Base-by-base conservation (phyloP, 2,113 vertebrate species). In the Empidonax traillii region DNA sequence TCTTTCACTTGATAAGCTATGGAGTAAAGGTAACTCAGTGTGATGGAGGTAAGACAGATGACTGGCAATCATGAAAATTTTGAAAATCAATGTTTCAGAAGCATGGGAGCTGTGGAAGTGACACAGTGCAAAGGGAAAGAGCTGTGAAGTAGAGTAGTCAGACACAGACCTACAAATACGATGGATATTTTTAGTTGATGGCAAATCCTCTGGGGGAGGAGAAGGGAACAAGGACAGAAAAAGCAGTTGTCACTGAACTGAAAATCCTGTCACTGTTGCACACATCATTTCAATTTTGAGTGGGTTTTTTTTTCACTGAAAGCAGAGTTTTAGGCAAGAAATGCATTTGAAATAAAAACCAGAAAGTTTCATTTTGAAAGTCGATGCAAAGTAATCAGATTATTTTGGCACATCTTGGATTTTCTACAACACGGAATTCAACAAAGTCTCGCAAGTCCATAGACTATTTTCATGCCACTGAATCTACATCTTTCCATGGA, bases 181-280 rank as follows among this genome's bases (percentile, higher is more conserved):
- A 84, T 11, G 37, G 77, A 71, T 95, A 97, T 94, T 94, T 96
- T 94, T 82, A 96, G 95, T n/a, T 65, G 74, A 91, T 46, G 59
- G 85, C 71, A 96, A 95, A 93, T 69, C 73, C 43, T 0, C 79
- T 71, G 76, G 41, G 44, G 92, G 89, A 96, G 90, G 59, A 85
- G 59, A 90, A 89, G 21, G 35, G 73, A 96, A 94, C 0, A 4
- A 72, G 69, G 80, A 95, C 69, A 87, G 74, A 95, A 95, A 97
- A 97, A 96, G 86, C 77, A 94, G 87, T 76, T 95, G 80, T 89
- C 93, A 87, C 56, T 65, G 62, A 94, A 89, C 21, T 65, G 87
- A 96, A 96, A 97, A 90, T 92, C 47, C 61, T 94, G 86, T 90
- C 89, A 90, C 65, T 90, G 46, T 81, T 92, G 86, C 56, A 93